Evolutionary conservation across 2,797 vertebrate genomes (phyloP).

Genomic region (Semotilus atromaculatus): DNA sequence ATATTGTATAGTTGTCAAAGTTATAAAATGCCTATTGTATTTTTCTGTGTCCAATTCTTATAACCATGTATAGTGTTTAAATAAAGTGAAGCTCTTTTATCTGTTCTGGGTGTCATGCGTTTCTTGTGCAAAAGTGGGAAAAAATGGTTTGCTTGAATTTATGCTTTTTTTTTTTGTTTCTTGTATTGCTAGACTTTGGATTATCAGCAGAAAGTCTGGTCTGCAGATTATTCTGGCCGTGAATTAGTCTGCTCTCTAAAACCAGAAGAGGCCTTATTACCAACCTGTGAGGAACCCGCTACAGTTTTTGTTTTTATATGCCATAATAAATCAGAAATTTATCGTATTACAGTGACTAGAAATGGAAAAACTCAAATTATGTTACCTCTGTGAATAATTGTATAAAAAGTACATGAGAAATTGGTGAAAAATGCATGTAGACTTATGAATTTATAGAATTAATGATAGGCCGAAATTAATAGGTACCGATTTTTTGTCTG

Average conservation of each 20-base stretch:
- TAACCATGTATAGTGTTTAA: constrained; percentile 42
- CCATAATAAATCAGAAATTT: neutral
- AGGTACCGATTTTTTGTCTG: too few species aligned
- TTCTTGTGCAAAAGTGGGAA: neutral
- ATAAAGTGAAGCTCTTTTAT: constrained; percentile 47
- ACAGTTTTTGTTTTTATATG: neutral
- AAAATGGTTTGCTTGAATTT: neutral
- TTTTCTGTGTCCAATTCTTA: constrained; percentile 35
- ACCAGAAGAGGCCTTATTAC: neutral
- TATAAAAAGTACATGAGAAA: neutral
- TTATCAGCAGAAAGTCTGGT: neutral
- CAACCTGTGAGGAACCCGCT: neutral
- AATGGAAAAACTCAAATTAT: neutral
- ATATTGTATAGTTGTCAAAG: neutral
- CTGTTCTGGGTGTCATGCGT: neutral
- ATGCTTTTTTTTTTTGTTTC: neutral
- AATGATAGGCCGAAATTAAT: neutral
- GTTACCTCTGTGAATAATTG: neutral
- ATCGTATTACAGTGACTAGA: neutral
- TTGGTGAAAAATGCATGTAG: neutral
- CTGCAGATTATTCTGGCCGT: neutral
- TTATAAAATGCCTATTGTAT: constrained; percentile 46
- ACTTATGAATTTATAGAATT: neutral
- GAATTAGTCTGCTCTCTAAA: neutral
- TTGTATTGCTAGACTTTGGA: neutral